Evolutionary conservation across 2,797 vertebrate genomes (phyloP), one percentile per base, ranked within the genome.

Genomic region (Anisognathus igniventris): DNA sequence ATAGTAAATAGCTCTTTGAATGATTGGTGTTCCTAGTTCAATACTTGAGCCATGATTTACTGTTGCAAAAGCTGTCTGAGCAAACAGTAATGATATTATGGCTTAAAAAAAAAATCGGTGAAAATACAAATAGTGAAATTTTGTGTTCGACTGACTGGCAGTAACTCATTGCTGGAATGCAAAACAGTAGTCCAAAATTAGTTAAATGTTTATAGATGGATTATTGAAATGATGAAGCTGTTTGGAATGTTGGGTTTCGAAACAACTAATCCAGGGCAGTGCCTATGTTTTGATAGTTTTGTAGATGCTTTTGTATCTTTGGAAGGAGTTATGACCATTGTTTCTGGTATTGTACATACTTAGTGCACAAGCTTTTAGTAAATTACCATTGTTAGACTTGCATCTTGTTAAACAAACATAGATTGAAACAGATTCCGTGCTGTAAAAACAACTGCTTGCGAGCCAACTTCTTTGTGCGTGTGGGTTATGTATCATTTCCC

Each of bases 381-480:
- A 94, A 94, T 96, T 91, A 76, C 82, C 89, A 93, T 94, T 95
- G 94, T 96, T 93, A 90, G 85, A 75, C 89, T 95, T n/a, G 28
- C 89, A 78, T 95, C 82, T 97, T 91, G 73, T 94, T 96, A 96
- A 96, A 96, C 79, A 96, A 97, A 95, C 92, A 96, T 66, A 86
- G 95, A 94, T 95, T 73, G 95, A 96, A 97, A 93, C 89, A 81
- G 87, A 94, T 94, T 93, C 79, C 2, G 0, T 80, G 47, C 91
- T 94, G 75, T 96, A 86, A 96, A 97, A 97, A 96, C 95, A 97
- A 91, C 85, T 3, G 0, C 58, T 75, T 37, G 48, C 87, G 84
- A 86, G 92, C 95, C 91, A 96, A 23, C 73, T 92, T 89, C 85
- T 96, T 93, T 95, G 91, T 96, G 81, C 66, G 3, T 90, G 91